phyloP scores from a whole-genome alignment of 1,140 invertebrate genomes.

The Mactra quadrangularis region DNA sequence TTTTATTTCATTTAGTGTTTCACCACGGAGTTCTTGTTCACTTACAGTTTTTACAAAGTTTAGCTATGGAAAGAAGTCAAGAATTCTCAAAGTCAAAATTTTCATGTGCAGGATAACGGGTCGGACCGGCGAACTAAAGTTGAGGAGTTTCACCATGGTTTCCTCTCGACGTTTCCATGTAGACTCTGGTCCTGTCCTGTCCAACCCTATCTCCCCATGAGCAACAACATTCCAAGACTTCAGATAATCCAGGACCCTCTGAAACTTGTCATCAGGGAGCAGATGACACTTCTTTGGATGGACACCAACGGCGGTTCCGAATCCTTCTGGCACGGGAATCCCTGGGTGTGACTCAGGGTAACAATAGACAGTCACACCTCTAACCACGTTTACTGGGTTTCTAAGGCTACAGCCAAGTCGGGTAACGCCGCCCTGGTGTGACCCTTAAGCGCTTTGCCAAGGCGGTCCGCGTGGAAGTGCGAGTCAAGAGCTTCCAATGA shows the following conservation, averaged over 20 bases:
- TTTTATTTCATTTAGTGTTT: no score
- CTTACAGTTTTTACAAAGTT: no score
- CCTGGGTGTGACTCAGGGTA: conserved; percentile 1
- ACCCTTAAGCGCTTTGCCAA: conserved; percentile 9
- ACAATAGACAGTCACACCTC: conserved; percentile 23
- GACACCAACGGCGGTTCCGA: conserved; percentile 15
- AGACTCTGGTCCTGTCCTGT: no score
- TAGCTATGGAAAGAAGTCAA: no score
- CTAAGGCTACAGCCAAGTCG: neutral
- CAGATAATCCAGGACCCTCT: neutral
- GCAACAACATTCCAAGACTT: no score
- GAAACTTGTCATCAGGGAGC: neutral
- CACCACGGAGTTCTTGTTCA: no score
- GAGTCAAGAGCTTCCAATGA: neutral
- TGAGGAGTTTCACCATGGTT: no score
- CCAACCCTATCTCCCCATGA: no score
- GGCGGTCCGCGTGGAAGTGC: conserved; percentile 16
- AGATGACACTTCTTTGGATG: conserved; percentile 30
- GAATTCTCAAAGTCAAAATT: no score
- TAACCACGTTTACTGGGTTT: conserved; percentile 1
- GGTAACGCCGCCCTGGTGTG: conserved; percentile 11
- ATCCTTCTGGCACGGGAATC: neutral
- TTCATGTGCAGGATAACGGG: no score
- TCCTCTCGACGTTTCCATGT: no score
- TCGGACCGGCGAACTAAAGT: no score